phyloP scores from a whole-genome alignment of 2,888 invertebrate genomes.

The Callimorpha dominula region DNA sequence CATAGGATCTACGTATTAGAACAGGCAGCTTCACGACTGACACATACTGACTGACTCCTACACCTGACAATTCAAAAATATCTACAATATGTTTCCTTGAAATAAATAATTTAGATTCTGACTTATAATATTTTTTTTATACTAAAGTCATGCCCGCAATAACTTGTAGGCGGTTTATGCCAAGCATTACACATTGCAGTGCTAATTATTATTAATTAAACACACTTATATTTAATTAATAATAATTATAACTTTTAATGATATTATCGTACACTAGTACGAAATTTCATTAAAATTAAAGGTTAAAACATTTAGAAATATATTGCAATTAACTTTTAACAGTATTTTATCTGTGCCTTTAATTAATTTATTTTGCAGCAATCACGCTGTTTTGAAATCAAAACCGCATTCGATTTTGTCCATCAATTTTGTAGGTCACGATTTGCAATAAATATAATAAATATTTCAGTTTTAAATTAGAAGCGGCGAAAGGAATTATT shows the following conservation, averaged over 20 bases:
- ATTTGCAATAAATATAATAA: background rate
- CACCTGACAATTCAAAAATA: no score
- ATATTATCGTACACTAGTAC: background rate
- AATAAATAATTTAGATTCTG: no score
- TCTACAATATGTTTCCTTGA: no score
- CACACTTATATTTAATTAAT: background rate
- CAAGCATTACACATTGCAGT: background rate
- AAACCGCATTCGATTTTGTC: background rate
- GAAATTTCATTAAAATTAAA: background rate
- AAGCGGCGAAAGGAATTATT: no score
- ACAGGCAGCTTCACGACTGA: no score
- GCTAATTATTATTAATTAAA: background rate
- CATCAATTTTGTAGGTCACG: background rate
- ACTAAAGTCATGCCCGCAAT: no score
- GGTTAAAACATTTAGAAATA: background rate
- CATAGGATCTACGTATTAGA: no score
- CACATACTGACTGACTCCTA: no score
- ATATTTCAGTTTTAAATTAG: no score
- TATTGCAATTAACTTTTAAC: slow-evolving; percentile 1
- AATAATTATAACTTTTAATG: no score
- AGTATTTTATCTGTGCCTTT: background rate
- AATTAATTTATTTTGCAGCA: background rate
- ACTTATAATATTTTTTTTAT: no score
- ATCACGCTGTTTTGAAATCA: background rate
- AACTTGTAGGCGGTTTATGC: background rate